Evolutionary conservation across 2,888 invertebrate species (phyloP), one percentile per base, ranked within the genome.

Genomic region (Zootermopsis nevadensis): DNA sequence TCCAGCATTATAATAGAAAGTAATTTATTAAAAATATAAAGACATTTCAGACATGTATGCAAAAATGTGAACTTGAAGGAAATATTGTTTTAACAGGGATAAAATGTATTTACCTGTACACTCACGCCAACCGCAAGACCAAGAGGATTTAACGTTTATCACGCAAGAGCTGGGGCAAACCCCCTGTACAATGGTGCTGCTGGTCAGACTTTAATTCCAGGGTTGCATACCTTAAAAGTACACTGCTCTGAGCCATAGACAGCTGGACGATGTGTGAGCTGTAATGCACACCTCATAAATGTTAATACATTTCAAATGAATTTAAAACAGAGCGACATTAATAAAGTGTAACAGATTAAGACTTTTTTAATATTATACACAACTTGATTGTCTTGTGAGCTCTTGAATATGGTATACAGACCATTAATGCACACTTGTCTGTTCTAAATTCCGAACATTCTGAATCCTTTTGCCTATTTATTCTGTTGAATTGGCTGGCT

Each of bases 1-100:
- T n/a, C 15, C 60, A 60, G 60, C 60, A 60, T 60, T 60, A 27
- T 27, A 60, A 60, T 60, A 60, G n/a, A 60, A n/a, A 60, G n/a
- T 60, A 60, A 60, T 60, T n/a, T 60, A 60, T 60, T 60, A 60
- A 53, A 53, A 53, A 53, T 60, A n/a, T 27, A 15, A 60, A 60
- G 60, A 60, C n/a, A 27, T n/a, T 60, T 60, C 60, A 27, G 60
- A 27, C 6, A 60, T n/a, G n/a, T 60, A 60, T 60, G n/a, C 7
- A 60, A 60, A 27, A 60, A 60, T n/a, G n/a, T 60, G 7, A 27
- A 60, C 8, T n/a, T 6, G 27, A 60, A 2, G 60, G n/a, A 60
- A 60, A n/a, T 60, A 7, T n/a, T 60, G 27, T 60, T 60, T 60
- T 60, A 60, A 27, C 60, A 60, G 60, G 60, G n/a, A 60, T 15